Evolutionary conservation across 2,797 vertebrate genomes (phyloP).

Genomic region (Eospalax fontanierii): DNA sequence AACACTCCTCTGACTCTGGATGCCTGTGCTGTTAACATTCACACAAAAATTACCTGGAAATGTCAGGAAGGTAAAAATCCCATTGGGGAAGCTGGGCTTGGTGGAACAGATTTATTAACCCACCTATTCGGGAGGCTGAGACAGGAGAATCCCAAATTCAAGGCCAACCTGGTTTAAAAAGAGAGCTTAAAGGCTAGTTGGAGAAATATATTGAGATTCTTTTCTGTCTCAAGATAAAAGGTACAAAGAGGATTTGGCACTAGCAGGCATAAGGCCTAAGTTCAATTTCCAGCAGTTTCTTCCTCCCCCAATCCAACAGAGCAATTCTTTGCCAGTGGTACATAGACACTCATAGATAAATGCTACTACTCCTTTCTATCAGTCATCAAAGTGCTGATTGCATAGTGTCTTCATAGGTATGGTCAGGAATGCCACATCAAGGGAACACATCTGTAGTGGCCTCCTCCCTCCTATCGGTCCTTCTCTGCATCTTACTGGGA

Average conservation of each 20-base stretch:
- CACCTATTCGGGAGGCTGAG: too few relatives aligned
- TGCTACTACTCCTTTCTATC: background rate
- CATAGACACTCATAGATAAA: background rate
- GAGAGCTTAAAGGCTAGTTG: too few relatives aligned
- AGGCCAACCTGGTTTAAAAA: too few relatives aligned
- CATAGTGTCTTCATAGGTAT: background rate
- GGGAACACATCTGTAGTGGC: too few relatives aligned
- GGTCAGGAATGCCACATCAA: background rate
- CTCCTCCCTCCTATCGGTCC: background rate
- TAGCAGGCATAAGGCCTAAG: background rate
- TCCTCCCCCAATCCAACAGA: background rate
- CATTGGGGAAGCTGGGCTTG: too few relatives aligned
- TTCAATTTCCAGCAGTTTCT: background rate
- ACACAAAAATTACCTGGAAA: background rate
- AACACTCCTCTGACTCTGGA: accelerated
- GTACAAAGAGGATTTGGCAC: background rate
- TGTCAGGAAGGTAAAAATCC: background rate
- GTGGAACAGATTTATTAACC: too few relatives aligned
- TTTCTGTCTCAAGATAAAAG: background rate
- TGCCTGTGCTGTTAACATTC: background rate
- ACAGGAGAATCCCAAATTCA: too few relatives aligned
- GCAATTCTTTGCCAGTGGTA: background rate
- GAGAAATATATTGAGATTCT: too few relatives aligned
- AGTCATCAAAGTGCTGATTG: background rate
- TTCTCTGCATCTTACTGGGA: background rate